These are phyloP conservation scores for Etia nguti DNA, from an alignment of 2,113 vertebrate genomes.

Conservation along the genomic window DNA sequence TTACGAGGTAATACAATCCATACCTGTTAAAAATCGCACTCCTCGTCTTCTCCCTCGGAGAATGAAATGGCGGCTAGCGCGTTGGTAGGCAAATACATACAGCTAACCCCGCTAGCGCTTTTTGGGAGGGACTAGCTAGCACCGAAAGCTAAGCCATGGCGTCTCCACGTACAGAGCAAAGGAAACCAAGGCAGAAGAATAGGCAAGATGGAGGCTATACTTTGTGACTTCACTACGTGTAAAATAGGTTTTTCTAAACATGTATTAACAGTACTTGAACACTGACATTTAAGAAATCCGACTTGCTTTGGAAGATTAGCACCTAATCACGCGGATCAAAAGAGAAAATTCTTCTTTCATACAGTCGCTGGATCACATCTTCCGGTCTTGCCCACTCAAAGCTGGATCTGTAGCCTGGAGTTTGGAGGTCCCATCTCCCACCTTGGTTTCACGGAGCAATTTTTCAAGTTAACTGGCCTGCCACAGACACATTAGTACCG, in stretches of 20 bases:
- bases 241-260: neutral
- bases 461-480: neutral
- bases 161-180: neutral
- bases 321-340: neutral
- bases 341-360: neutral
- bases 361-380: neutral
- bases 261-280: neutral
- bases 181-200: neutral
- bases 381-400: neutral
- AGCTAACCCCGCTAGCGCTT: neutral
- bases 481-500: neutral
- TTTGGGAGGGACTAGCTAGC: neutral
- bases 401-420: neutral
- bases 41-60: neutral
- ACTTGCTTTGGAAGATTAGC: neutral
- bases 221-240: neutral
- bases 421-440: neutral
- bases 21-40: conserved; percentile 9
- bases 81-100: neutral
- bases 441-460: neutral
- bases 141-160: neutral
- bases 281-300: neutral
- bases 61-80: conserved; percentile 13
- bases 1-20: neutral
- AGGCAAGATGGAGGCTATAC: neutral